Conservation (phyloP, 53 echinoderm and acorn worm species). For the Paelopatides confundens region DNA sequence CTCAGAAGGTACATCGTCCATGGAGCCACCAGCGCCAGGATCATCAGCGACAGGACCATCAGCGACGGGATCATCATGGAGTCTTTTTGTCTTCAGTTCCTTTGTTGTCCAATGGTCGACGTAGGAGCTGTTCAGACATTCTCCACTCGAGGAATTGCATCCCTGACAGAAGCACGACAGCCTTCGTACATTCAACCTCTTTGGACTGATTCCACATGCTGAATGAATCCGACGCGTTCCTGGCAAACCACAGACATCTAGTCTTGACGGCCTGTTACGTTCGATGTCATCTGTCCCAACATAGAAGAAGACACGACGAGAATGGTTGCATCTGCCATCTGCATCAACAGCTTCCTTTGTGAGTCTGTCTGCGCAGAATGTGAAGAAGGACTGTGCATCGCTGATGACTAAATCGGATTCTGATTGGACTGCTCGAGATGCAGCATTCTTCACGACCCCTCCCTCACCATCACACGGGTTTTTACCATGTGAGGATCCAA, state of each 20-base stretch:
- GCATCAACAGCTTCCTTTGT: constrained; percentile 51
- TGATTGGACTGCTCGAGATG: constrained; percentile 35
- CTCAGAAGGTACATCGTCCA: constrained; percentile 1
- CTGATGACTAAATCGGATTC: constrained; percentile 26
- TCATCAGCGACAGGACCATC: constrained; percentile 19
- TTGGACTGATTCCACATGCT: constrained; percentile 49
- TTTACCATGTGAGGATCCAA: constrained; percentile 58
- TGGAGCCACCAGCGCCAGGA: constrained; percentile 25
- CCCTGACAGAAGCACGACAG: constrained; percentile 55
- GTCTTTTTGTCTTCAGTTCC: constrained; percentile 24
- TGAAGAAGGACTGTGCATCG: constrained; percentile 51
- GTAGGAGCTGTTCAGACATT: constrained; percentile 28
- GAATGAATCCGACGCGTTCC: constrained; percentile 53
- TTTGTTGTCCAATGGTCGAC: constrained; percentile 23
- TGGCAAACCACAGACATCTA: constrained; percentile 23
- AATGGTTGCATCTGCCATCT: constrained; percentile 47
- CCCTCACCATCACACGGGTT: constrained; percentile 65
- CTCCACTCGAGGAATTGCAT: constrained; percentile 24
- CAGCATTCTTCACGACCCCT: constrained; percentile 50
- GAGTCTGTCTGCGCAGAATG: constrained; percentile 51
- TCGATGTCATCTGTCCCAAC: constrained; percentile 36
- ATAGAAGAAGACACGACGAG: constrained; percentile 51
- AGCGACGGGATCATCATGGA: constrained; percentile 5
- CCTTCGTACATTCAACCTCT: constrained; percentile 30
- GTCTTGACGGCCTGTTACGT: constrained; percentile 49